Evolutionary conservation across 2,888 invertebrate species (phyloP).

Genomic region (Proisotoma minuta): DNA sequence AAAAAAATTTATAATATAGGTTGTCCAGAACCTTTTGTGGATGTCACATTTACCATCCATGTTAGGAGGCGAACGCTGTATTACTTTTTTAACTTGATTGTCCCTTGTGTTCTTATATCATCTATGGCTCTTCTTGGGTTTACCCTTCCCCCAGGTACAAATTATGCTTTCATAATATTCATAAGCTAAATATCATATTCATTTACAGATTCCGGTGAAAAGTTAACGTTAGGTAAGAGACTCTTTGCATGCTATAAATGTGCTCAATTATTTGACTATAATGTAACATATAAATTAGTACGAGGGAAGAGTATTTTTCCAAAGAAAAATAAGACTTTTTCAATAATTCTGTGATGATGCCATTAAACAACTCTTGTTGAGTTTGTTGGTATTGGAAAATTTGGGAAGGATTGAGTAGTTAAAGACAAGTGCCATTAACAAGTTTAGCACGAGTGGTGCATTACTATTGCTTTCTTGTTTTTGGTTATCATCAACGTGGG

Average conservation of each 20-base stretch:
- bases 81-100: conserved; percentile 99
- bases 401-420: background rate
- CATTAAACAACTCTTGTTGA: no score
- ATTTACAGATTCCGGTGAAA: conserved; percentile 97
- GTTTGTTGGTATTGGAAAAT: no score
- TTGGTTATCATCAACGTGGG: conserved; percentile 28
- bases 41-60: conserved; percentile 94
- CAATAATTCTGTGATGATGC: no score
- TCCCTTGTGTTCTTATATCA: conserved; percentile 96
- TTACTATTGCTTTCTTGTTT: background rate
- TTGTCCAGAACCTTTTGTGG: conserved; percentile 59
- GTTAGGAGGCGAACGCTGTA: conserved; percentile 93
- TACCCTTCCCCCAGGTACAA: conserved; percentile 93
- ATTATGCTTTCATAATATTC: no score
- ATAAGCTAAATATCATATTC: no score
- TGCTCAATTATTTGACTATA: no score
- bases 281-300: no score
- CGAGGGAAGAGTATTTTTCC: no score
- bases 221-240: conserved; percentile 79
- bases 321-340: no score
- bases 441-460: background rate
- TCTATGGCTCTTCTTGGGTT: conserved; percentile 98
- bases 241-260: background rate
- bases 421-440: background rate
- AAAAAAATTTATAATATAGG: conserved; percentile 28